Evolutionary conservation across 2,113 vertebrate genomes (phyloP), one percentile per base, ranked within the genome.

Genomic region (Anthoscopus minutus): DNA sequence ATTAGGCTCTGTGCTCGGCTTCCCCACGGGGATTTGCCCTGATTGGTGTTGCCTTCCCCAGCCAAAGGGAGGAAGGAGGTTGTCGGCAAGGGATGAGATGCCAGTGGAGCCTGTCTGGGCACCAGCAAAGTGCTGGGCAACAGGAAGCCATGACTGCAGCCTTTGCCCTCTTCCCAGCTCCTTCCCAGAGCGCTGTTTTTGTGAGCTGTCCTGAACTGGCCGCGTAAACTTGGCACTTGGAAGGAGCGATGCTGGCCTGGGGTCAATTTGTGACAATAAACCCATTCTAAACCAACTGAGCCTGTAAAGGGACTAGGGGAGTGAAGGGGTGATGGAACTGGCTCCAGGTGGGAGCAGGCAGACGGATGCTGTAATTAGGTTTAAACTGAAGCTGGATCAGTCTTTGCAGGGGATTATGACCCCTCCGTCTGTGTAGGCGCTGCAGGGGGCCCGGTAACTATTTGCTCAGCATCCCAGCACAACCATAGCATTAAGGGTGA

Each of bases 361-460:
- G 86, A 88, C 83, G 4, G 96, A 48, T 2, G 2, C 65, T 70
- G 72, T 96, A 96, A 94, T 96, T 96, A 92, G 92, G 91, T 81
- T 92, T 96, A 95, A 95, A 93, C 86, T 81, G 91, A 87, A 94
- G 86, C 86, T 91, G 94, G 96, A 95, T 96, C 95, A 94, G 95
- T 51, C 92, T 94, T 92, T 92, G 76, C 9, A 5, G 53, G 47
- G 77, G 95, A 95, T 96, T 96, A 96, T 96, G 54, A 64, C 86
- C 91, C 92, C 95, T 93, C 88, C 10, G 7, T 95, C 94, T 94
- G 92, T 27, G 28, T 64, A 82, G 81, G 85, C 81, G 0, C 96
- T 35, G 45, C 1, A 0, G 85, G 95, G 86, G 90, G 37, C 72
- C 48, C 0, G 0, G 74, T 8, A 11, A 56, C 79, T 2, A 19